Evolutionary conservation across 2,113 vertebrate genomes (phyloP), one percentile per base, ranked within the genome.

Genomic region (Pyxicephalus adspersus): DNA sequence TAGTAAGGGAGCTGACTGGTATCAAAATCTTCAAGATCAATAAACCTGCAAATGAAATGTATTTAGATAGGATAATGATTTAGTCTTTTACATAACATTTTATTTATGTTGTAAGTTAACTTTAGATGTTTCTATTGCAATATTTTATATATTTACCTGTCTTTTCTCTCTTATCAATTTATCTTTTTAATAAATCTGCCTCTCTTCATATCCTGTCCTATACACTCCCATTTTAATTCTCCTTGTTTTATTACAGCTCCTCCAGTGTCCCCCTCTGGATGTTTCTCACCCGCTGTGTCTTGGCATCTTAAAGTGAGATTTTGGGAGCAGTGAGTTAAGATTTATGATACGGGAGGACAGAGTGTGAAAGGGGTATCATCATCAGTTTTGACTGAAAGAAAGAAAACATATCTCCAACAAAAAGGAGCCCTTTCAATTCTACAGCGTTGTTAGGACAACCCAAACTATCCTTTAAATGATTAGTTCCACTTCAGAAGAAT

Each of bases 401-500:
- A 98, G 96, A 94, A 97, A 97, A 98, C 96, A 96, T 96, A 96
- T 95, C 95, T 95, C 90, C 92, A 91, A 96, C 95, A 95, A 95
- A 96, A 96, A 94, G 90, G 92, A 92, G 93, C 94, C 93, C 94
- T 96, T 92, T 92, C 95, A 93, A 96, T 96, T 98, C 96, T 96
- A 92, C 94, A 89, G 92, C 93, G 97, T 98, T 97, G 96, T 98
- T 98, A 96, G 96, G 97, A 97, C 96, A 97, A 98, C 96, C 95
- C 94, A 92, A 98, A 97, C 94, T 95, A 98, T 98, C 96, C 96
- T 96, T 97, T 95, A 95, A 96, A 97, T 96, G 96, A 99, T 99
- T 98, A 95, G 96, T 99, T 99, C 96, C 97, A 98, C 96, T 97
- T 98, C 96, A 96, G 95, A 99, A 96, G 94, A 96, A 96, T 98